phyloP scores from a whole-genome alignment of 2,113 vertebrate species.

The Atherinomorus stipes region DNA sequence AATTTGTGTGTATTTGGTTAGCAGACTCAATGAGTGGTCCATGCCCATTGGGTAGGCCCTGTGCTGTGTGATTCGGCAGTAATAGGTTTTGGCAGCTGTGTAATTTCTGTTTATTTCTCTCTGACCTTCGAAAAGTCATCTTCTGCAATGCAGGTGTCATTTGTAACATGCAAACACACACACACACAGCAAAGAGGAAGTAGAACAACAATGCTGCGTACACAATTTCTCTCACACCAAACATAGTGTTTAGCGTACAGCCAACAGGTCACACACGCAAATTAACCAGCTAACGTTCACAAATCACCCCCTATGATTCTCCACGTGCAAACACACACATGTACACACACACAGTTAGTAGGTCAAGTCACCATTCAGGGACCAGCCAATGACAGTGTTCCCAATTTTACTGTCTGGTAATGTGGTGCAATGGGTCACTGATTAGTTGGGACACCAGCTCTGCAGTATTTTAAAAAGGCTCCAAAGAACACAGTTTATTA shows the following conservation, averaged over 20 bases:
- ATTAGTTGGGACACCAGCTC: conserved; percentile 39
- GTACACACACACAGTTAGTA: conserved; percentile 42
- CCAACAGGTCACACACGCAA: neutral
- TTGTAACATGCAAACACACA: conserved; percentile 31
- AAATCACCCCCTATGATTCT: conserved; percentile 1
- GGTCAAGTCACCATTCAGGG: conserved; percentile 42
- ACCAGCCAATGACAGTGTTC: conserved; percentile 42
- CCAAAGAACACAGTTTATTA: neutral
- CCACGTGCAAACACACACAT: conserved; percentile 20
- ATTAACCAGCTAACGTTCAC: conserved; percentile 9
- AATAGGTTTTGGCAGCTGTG: conserved; percentile 83
- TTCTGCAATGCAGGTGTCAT: conserved; percentile 65
- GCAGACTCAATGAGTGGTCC: conserved; percentile 39
- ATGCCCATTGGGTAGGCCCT: conserved; percentile 51
- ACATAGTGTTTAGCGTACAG: neutral
- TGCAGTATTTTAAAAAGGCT: conserved; percentile 1
- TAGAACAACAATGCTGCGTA: neutral
- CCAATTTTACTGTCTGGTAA: conserved; percentile 50
- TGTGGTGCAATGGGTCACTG: conserved; percentile 34
- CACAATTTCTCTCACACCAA: conserved; percentile 14
- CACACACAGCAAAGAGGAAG: neutral
- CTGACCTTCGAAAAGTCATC: conserved; percentile 75
- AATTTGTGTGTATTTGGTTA: conserved; percentile 46
- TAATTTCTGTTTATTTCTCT: conserved; percentile 81
- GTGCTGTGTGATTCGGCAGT: conserved; percentile 65